Evolutionary conservation across 2,888 invertebrate species (phyloP).

Genomic region (Amiota communis): DNA sequence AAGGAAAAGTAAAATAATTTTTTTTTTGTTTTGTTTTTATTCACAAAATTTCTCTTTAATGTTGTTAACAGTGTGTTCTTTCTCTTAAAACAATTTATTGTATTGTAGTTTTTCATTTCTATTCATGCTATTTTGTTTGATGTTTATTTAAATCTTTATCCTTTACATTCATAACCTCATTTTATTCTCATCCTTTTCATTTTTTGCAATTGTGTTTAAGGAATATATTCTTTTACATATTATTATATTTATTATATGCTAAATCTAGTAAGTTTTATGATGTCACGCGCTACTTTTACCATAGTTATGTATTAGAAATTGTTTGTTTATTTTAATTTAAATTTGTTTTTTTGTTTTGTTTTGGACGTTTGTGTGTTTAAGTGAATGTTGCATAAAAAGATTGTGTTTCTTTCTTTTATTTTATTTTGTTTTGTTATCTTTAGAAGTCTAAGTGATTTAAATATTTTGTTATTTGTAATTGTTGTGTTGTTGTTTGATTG

Average conservation of each 20-base stretch:
- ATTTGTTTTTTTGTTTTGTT: background rate
- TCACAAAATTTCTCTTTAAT: constrained; percentile 9
- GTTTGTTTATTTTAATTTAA: background rate
- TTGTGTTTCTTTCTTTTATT: too few species aligned
- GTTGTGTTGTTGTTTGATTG: background rate
- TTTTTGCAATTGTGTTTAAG: background rate
- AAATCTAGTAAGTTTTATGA: background rate
- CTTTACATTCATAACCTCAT: too few species aligned
- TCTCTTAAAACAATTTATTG: constrained; percentile 14
- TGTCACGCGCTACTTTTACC: background rate
- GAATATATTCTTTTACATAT: background rate
- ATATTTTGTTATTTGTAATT: too few species aligned
- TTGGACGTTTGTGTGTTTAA: background rate
- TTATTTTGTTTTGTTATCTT: too few species aligned
- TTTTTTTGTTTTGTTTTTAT: background rate
- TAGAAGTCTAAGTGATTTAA: too few species aligned
- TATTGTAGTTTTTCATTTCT: constrained; percentile 37
- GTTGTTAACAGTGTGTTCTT: constrained; percentile 24
- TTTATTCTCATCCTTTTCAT: too few species aligned
- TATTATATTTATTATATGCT: background rate
- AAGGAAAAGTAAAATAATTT: too few species aligned
- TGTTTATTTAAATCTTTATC: constrained; percentile 25
- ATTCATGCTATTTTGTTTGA: constrained; percentile 14
- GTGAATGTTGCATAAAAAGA: background rate
- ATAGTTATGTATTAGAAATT: constrained; percentile 5